Conservation (phyloP, 35 echinoderm and acorn worm species). For the Strongylocentrotus purpuratus region DNA sequence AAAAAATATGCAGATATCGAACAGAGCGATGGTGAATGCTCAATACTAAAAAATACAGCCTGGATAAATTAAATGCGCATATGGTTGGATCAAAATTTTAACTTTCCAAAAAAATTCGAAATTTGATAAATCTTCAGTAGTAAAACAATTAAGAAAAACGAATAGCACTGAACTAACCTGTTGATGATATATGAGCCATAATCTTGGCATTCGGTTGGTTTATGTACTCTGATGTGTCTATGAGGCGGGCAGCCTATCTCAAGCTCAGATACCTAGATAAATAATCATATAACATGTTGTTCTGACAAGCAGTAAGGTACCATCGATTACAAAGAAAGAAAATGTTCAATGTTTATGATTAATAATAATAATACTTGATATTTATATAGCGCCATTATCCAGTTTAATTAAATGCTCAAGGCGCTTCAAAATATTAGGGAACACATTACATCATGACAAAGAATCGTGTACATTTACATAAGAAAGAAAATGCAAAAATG, state of each 20-base stretch:
- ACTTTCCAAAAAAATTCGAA: neutral
- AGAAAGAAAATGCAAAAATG: too few relatives aligned
- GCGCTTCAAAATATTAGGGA: too few relatives aligned
- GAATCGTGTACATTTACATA: too few relatives aligned
- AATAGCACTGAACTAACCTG: neutral
- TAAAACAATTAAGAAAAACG: neutral
- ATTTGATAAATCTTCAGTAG: neutral
- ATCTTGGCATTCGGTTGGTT: slow-evolving; percentile 33
- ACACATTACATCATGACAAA: too few relatives aligned
- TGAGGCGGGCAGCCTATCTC: slow-evolving; percentile 43
- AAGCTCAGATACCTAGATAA: slow-evolving; percentile 17
- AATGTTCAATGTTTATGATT: too few relatives aligned
- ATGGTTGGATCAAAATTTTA: too few relatives aligned
- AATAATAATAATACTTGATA: too few relatives aligned
- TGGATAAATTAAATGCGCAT: neutral
- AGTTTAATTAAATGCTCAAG: too few relatives aligned
- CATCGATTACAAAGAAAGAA: too few relatives aligned
- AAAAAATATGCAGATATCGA: neutral
- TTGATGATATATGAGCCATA: slow-evolving; percentile 35
- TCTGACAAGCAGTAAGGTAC: neutral
- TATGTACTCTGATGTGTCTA: slow-evolving; percentile 47
- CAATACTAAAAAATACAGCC: neutral
- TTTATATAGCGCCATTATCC: too few relatives aligned
- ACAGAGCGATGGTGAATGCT: neutral
- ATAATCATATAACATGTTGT: neutral